Percentiles rank a stretch among this genome's conserved stretches.
phyloP scores from a whole-genome alignment of 2,797 vertebrate genomes.

The Phoxinus dragarum region DNA sequence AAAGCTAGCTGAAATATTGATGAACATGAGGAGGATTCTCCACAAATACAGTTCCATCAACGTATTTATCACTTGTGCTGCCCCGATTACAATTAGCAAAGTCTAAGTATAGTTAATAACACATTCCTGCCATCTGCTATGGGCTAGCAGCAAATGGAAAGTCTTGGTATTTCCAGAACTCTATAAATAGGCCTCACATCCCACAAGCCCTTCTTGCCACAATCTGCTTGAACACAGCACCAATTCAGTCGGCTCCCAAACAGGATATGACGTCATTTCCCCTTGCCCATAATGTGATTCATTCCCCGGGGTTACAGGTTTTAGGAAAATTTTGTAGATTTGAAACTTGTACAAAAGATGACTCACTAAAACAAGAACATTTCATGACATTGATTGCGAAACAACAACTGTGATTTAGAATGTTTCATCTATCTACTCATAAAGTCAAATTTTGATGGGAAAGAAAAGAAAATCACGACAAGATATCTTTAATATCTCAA shows the following conservation, averaged over 20 bases:
- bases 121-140: conserved; percentile 63
- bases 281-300: conserved; percentile 25
- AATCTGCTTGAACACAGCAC: conserved; percentile 62
- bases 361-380: conserved; percentile 8
- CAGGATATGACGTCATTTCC: conserved; percentile 70
- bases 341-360: background rate
- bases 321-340: conserved; percentile 18
- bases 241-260: conserved; percentile 55
- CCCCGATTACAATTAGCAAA: conserved; percentile 37
- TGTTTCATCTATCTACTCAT: background rate
- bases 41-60: background rate
- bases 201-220: conserved; percentile 61
- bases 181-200: conserved; percentile 76
- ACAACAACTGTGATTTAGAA: background rate
- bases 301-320: conserved; percentile 16
- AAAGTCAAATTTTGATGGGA: background rate
- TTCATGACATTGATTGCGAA: background rate
- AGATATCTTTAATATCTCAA: background rate
- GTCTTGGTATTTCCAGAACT: conserved; percentile 72
- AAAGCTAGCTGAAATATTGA: conserved; percentile 10
- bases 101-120: conserved; percentile 43
- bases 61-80: conserved; percentile 7
- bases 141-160: conserved; percentile 64
- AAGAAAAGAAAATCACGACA: background rate
- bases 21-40: conserved; percentile 5